Evolutionary conservation across 2,797 vertebrate genomes (phyloP).

Genomic region (Chrosomus eos): DNA sequence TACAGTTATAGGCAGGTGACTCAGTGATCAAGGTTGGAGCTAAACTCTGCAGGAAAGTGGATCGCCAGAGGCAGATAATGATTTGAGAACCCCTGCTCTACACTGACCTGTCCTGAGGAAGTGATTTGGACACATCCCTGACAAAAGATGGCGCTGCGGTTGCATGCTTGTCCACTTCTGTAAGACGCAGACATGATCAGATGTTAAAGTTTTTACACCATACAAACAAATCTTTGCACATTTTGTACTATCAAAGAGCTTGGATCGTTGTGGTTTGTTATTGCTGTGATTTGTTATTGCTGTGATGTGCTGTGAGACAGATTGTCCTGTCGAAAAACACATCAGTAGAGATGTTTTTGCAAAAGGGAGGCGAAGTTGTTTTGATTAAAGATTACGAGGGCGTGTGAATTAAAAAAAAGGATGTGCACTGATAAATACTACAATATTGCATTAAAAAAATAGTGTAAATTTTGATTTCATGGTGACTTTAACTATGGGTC

Average conservation of each 20-base stretch:
- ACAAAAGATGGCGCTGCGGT: conserved; percentile 61
- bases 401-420: neutral
- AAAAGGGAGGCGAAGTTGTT: neutral
- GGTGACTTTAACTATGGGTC: neutral
- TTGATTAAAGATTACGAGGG: too few species aligned
- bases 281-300: too few species aligned
- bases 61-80: neutral
- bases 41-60: neutral
- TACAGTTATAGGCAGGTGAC: neutral
- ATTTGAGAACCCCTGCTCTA: neutral
- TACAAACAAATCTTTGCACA: neutral
- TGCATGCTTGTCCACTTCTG: conserved; percentile 65
- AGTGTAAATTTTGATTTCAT: neutral
- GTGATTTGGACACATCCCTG: conserved; percentile 60
- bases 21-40: neutral
- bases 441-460: neutral
- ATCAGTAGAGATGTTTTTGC: neutral
- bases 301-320: neutral
- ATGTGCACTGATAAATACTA: neutral
- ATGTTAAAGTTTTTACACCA: conserved; percentile 3
- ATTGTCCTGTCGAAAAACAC: neutral
- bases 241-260: too few species aligned
- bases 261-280: neutral
- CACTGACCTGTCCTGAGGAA: conserved; percentile 60
- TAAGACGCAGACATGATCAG: conserved; percentile 31